Conservation (phyloP, 1,140 invertebrate genomes). For the Bombus waltoni region DNA sequence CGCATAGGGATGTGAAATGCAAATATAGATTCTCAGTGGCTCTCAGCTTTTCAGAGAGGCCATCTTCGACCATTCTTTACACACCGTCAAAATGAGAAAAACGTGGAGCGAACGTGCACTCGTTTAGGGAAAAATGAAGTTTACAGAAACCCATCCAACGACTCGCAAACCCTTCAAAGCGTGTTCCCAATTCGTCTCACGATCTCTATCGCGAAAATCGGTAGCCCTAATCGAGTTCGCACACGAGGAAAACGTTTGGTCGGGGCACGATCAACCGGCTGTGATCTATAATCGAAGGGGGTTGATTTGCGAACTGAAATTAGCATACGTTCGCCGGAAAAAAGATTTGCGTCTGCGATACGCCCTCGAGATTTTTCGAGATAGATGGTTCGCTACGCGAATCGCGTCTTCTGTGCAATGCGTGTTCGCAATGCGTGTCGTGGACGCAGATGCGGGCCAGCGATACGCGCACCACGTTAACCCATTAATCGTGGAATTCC, state of each 20-base stretch:
- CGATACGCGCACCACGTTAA: conserved; percentile 16
- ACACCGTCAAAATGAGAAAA: not conserved
- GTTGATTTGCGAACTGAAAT: conserved; percentile 6
- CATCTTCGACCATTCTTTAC: too few relatives aligned
- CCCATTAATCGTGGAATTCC: conserved; percentile 17
- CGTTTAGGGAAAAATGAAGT: too few relatives aligned
- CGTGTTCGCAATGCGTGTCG: conserved; percentile 11
- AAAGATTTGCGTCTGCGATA: not conserved
- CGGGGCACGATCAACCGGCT: not conserved
- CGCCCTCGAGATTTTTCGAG: not conserved
- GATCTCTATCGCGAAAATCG: not conserved
- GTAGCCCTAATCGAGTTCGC: not conserved
- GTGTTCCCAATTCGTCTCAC: too few relatives aligned
- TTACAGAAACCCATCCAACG: too few relatives aligned
- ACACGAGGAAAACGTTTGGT: not conserved
- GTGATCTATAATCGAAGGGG: not conserved
- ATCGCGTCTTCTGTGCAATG: not conserved
- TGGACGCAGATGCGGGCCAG: conserved; percentile 13
- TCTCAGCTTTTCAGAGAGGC: not conserved
- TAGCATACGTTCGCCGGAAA: not conserved
- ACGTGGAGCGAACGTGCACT: too few relatives aligned
- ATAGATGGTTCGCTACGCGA: not conserved
- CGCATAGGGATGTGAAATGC: not conserved
- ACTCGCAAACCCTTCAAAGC: not conserved
- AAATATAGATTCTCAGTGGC: conserved; percentile 3